phyloP scores from a whole-genome alignment of 2,888 invertebrate genomes.

The Lycocerus yunnanus region DNA sequence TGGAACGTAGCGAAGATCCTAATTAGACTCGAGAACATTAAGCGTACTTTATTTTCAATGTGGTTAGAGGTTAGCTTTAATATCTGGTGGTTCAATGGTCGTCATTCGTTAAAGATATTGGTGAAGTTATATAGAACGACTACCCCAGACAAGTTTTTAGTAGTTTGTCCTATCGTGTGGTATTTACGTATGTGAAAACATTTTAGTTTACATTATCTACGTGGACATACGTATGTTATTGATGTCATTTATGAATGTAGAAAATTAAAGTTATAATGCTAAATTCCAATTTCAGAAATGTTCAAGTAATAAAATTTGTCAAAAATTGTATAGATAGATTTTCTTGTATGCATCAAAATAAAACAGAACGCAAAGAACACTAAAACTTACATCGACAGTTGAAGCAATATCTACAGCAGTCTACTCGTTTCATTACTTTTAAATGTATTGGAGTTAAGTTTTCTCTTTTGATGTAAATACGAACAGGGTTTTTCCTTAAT shows the following conservation, averaged over 20 bases:
- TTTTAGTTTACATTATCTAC: neutral
- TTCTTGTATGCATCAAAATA: neutral
- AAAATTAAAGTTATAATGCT: too few relatives aligned
- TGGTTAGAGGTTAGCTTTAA: constrained; percentile 54
- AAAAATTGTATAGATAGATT: too few relatives aligned
- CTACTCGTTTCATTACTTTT: neutral
- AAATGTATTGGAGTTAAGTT: neutral
- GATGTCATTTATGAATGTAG: neutral
- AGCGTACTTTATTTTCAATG: constrained; percentile 55
- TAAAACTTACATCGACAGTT: too few relatives aligned
- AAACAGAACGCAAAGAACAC: too few relatives aligned
- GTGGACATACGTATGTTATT: neutral
- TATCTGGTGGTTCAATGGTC: constrained; percentile 54
- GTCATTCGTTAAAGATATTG: constrained; percentile 53
- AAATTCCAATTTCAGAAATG: too few relatives aligned
- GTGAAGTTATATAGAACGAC: neutral
- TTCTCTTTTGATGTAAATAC: neutral
- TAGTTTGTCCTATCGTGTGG: neutral
- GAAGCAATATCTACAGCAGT: neutral
- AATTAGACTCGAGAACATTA: constrained; percentile 44
- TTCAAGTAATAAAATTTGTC: too few relatives aligned
- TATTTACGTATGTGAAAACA: neutral
- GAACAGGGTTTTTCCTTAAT: too few relatives aligned
- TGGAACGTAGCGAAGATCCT: constrained; percentile 43
- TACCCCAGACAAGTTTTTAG: neutral